Base-by-base conservation (phyloP, 2,888 invertebrate species). In the Horisme vitalbata region DNA sequence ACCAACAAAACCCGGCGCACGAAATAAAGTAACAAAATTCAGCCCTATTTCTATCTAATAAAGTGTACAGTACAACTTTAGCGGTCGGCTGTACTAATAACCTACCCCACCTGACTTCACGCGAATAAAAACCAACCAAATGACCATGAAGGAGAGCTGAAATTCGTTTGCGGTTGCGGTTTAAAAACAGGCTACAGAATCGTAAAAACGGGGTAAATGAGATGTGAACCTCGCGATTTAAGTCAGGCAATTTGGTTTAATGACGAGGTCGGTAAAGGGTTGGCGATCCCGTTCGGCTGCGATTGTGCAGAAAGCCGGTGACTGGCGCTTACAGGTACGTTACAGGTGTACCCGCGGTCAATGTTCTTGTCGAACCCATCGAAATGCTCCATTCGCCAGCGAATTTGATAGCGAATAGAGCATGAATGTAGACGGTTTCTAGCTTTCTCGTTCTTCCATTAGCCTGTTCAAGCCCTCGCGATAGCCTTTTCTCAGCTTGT, bases 191-290 rank as follows among this genome's bases (percentile, higher is more conserved):
- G 45, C 44, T 45, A 50, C 55, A 60, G 54, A 71, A 71, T 72
- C 68, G 67, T 79, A 77, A 78, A 78, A 82, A 78, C 68, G 57
- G 61, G 63, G 68, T 70, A 76, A 81, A 81, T 82, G 79, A 80
- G 78, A 79, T 80, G 79, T 77, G 77, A 80, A 78, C 75, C 73
- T 55, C 61, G 68, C 75, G 72, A 79, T 81, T 83, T 74, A 68
- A 77, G 71, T 69, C 71, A 60, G 68, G 72, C 71, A 77, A 82
- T 80, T 80, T 73, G 65, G 64, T 59, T 64, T 74, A 79, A 80
- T 78, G 75, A 69, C 67, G 65, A 47, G 56, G 57, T 36, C 13
- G 37, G 38, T 43, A 47, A 52, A 57, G 57, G 57, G 57, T 57
- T 57, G 43, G 45, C 36, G 39, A 57, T 52, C 36, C 32, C 36